Conservation (phyloP, 2,113 vertebrate genomes). For the Glaucidium brasilianum region DNA sequence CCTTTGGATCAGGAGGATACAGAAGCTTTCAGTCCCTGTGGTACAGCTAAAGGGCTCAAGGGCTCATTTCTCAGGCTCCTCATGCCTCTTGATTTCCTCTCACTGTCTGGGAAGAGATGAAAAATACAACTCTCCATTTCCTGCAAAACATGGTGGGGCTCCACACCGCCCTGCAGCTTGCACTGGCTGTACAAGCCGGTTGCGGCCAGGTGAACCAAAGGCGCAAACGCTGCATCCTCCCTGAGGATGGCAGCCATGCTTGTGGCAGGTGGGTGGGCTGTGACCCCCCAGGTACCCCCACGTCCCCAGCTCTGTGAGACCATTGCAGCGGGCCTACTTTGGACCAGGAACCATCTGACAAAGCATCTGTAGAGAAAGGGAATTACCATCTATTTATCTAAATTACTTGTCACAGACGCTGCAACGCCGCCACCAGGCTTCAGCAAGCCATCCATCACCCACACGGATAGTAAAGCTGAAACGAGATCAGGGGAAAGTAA, state of each 20-base stretch:
- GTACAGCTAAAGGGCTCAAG: not conserved
- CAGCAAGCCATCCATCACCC: not conserved
- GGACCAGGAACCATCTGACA: not conserved
- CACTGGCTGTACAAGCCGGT: rapidly evolving
- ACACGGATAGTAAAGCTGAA: not conserved
- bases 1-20: not conserved
- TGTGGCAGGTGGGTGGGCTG: not conserved
- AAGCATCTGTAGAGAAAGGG: not conserved
- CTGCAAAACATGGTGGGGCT: not conserved
- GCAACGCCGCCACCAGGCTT: not conserved
- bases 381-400: not conserved
- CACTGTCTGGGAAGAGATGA: not conserved
- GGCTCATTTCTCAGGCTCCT: not conserved
- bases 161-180: rapidly evolving
- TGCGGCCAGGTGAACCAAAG: rapidly evolving
- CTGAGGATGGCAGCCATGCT: not conserved
- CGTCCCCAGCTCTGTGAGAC: not conserved
- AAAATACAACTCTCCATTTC: not conserved
- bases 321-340: not conserved
- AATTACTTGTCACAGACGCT: not conserved
- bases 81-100: not conserved
- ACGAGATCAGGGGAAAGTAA: not conserved
- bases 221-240: not conserved
- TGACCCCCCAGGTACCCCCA: rapidly evolving
- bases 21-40: not conserved